Percentiles rank a stretch among this genome's conserved stretches.
Evolutionary conservation across 2,797 vertebrate species (phyloP).

Genomic region (Lemur catta): DNA sequence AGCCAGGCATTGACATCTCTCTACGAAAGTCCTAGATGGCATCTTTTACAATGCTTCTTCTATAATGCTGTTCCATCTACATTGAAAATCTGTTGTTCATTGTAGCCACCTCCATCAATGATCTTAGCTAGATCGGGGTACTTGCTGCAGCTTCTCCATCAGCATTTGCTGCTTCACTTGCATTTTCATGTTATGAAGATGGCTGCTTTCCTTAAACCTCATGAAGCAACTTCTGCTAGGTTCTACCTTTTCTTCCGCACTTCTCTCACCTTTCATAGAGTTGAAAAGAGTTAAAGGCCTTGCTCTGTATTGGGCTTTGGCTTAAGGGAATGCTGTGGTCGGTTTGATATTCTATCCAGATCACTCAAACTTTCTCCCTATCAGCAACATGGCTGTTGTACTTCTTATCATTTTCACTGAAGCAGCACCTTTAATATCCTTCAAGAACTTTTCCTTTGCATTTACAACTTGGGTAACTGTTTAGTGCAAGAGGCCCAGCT

Average conservation of each 20-base stretch:
- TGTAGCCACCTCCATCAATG: neutral
- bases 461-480: neutral
- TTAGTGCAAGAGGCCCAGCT: neutral
- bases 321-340: neutral
- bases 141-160: neutral
- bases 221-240: neutral
- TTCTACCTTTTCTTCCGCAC: neutral
- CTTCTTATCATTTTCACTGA: neutral
- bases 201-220: neutral
- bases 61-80: neutral
- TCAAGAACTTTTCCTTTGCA: neutral
- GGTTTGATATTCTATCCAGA: neutral
- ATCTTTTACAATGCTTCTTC: neutral
- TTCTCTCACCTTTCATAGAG: neutral
- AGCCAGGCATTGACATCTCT: neutral
- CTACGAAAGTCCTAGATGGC: neutral
- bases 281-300: neutral
- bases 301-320: neutral
- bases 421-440: neutral
- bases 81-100: neutral
- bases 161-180: neutral
- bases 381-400: neutral
- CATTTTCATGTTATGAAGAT: neutral
- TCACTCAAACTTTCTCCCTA: neutral
- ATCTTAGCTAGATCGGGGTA: neutral